Evolutionary conservation across 2,797 vertebrate species (phyloP), one percentile per base, ranked within the genome.

Genomic region (Sebastes ruberrimus): DNA sequence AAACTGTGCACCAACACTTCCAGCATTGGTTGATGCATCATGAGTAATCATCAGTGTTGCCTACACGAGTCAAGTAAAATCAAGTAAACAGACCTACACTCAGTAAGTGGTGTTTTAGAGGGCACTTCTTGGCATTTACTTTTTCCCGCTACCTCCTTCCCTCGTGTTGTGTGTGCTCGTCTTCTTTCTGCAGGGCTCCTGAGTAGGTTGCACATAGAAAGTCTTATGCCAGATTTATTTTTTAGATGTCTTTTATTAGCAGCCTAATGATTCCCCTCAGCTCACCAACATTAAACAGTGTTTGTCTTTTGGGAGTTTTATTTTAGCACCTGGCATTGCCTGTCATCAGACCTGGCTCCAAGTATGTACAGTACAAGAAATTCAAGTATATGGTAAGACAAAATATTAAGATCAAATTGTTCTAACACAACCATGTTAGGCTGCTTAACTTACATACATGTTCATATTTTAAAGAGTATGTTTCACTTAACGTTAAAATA

Each of bases 31-130:
- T 75, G 60, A 60, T 70, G 66, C 60, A 69, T 69, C 66, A 76
- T 73, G 81, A 80, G 60, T 68, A 84, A 87, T 86, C 74, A 33
- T 49, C 46, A 49, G 2, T 77, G 71, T 62, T 71, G 66, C 74
- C 82, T 69, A 70, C 76, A 74, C 35, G 22, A 76, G 38, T 16
- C 38, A 42, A 42, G 14, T 42, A 42, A 42, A 71, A 77, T 76
- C 23, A 55, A 59, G 22, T 38, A 71, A 86, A 56, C 57, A 76
- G 42, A 81, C 72, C 60, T 63, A 57, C 52, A 32, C 67, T 64
- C 30, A 55, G 2, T 66, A 69, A 66, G 62, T 42, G 25, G 2
- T 52, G 63, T 30, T 69, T 87, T 74, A 59, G 42, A 79, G 69
- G 30, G 25, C 62, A 62, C 9, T 25, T 53, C 74, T 73, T 80